phyloP scores from a whole-genome alignment of 1,140 invertebrate genomes.

The Drosophila prosaltans region DNA sequence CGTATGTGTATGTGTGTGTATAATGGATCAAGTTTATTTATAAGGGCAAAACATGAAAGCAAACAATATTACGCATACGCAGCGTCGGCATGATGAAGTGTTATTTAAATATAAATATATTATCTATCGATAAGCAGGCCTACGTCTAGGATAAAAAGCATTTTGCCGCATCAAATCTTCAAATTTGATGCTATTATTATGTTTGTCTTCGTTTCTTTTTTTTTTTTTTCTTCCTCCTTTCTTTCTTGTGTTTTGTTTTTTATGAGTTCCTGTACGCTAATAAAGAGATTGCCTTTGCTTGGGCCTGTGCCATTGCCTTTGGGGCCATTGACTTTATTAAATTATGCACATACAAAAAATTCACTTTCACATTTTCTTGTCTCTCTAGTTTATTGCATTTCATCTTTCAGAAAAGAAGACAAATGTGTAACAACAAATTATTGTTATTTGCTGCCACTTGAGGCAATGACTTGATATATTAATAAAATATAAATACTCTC shows the following conservation, averaged over 20 bases:
- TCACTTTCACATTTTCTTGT: conserved; percentile 1
- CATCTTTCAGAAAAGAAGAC: background rate
- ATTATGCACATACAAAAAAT: conserved; percentile 11
- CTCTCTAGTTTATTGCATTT: background rate
- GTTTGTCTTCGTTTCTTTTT: conserved; percentile 24
- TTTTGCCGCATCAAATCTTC: conserved; percentile 72
- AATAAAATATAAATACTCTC: background rate
- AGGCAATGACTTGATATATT: conserved; percentile 6
- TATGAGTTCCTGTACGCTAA: background rate
- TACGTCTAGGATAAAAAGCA: conserved; percentile 51
- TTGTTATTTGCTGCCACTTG: background rate
- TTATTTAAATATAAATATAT: conserved; percentile 82
- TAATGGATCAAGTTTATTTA: conserved; percentile 80
- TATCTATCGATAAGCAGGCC: conserved; percentile 73
- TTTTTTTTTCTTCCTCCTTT: conserved; percentile 2
- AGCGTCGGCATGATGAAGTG: conserved; percentile 72
- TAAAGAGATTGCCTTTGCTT: conserved; percentile 10
- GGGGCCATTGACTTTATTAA: conserved; percentile 17
- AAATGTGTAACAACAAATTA: conserved; percentile 2
- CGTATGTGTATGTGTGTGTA: conserved; percentile 33
- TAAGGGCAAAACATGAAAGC: conserved; percentile 68
- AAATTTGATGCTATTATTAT: conserved; percentile 71
- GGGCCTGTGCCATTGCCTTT: conserved; percentile 19
- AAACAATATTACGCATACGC: conserved; percentile 80
- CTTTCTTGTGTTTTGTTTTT: background rate